Evolutionary conservation across 2,797 vertebrate species (phyloP), one percentile per base, ranked within the genome.

Genomic region (Gouania willdenowi): DNA sequence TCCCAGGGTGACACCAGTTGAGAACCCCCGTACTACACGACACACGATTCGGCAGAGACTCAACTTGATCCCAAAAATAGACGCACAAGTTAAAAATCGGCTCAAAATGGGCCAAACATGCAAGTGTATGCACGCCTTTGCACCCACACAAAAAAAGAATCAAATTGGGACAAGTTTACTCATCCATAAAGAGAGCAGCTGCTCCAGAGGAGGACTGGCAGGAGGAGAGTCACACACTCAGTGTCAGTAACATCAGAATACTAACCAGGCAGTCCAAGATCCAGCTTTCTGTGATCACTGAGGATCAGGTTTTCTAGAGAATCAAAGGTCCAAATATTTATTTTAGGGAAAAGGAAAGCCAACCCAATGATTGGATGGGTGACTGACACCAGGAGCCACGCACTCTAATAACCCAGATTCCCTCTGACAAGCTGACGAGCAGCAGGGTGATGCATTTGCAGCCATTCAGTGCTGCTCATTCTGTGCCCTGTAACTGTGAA

Each of bases 241-340:
- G 64, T 47, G 61, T 71, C 70, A 69, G 17, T 56, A 10, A 62
- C 59, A 63, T 49, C 32, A 21, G 20, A 29, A 42, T 54, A 24
- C 29, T 16, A 35, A 56, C 18, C 46, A 43, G 24, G 16, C n/a
- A n/a, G n/a, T n/a, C n/a, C n/a, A n/a, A n/a, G n/a, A n/a, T n/a
- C n/a, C n/a, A n/a, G n/a, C n/a, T n/a, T n/a, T n/a, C n/a, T n/a
- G 34, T 1, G 2, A 47, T 30, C 56, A 43, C 19, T 12, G 25
- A n/a, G 28, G 14, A 31, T 6, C 12, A 16, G 30, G 4, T 36
- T 26, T 30, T 41, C 31, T 53, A 33, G 41, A 38, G 19, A 5
- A 26, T 35, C 47, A 30, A 13, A 40, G 27, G 28, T 39, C 51
- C 20, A 66, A 66, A 55, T 77, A 63, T 77, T 56, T 72, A 66